Evolutionary conservation across 2,797 vertebrate species (phyloP), one percentile per base, ranked within the genome.

Genomic region (Syngnathus rostellatus): DNA sequence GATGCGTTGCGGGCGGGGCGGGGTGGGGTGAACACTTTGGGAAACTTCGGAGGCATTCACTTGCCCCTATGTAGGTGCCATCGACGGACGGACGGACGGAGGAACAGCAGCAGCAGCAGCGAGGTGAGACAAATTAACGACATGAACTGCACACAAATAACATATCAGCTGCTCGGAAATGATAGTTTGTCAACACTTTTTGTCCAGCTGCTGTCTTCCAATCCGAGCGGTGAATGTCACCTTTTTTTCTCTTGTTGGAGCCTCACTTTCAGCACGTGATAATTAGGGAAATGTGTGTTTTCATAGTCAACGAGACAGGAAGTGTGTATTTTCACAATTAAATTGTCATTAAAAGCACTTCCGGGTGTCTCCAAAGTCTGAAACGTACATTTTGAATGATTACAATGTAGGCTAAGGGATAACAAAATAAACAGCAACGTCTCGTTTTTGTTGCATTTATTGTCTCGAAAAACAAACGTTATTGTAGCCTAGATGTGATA

Each of bases 1-100:
- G 65, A 67, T 67, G 65, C 55, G 25, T 58, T 60, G 57, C 45
- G 40, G 57, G 31, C 45, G 40, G 57, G 31, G 31, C 0, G 31
- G 1, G 65, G 65, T 64, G 41, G 46, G 53, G 65, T 67, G 37
- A 51, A 37, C 25, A 65, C 1, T 40, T 39, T 6, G 19, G n/a
- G 41, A 53, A 65, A 57, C 6, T 40, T 57, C 38, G 14, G 48
- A 10, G 31, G 17, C 21, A 25, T 5, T 41, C n/a, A 65, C 16
- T 43, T 12, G 6, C n/a, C n/a, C 11, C 11, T n/a, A 6, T 17
- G 5, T 17, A 25, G 25, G 25, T 62, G 3, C 11, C 39, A 43
- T 19, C 12, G 19, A 60, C 37, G 31, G 31, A 31, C 37, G 31
- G 31, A 31, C 37, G 31, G 31, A 31, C 3, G 8, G 59, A 14